Percentiles rank a stretch among this genome's conserved stretches.
phyloP scores from a whole-genome alignment of 2,888 invertebrate genomes.

The Oscheius sp. region DNA sequence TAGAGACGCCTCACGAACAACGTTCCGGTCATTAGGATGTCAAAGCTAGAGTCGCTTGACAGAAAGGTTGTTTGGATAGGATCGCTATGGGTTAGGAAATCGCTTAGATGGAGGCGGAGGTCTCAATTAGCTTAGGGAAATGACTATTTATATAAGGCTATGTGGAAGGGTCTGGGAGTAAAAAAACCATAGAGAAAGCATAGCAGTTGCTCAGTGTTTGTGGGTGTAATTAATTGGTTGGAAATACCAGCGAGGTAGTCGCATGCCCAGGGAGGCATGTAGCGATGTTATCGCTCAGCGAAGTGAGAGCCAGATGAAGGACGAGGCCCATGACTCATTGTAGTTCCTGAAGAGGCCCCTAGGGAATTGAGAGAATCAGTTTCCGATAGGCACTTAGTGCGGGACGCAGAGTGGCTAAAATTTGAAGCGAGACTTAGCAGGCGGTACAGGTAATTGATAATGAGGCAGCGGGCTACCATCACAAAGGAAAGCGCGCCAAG shows the following conservation, averaged over 20 bases:
- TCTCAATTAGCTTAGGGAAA: slow-evolving; percentile 25
- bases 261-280: slow-evolving; percentile 8
- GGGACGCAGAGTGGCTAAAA: neutral
- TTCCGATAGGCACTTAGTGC: slow-evolving; percentile 9
- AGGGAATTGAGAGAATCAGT: slow-evolving; percentile 7
- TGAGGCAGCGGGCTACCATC: slow-evolving; percentile 22
- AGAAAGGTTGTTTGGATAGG: slow-evolving; percentile 21
- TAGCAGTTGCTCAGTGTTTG: neutral
- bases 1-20: slow-evolving; percentile 4
- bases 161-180: too few species aligned
- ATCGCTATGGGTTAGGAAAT: slow-evolving; percentile 15
- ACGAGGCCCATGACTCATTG: slow-evolving; percentile 23
- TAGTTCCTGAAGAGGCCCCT: slow-evolving; percentile 22
- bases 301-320: slow-evolving; percentile 29
- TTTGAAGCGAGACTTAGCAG: neutral
- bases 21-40: slow-evolving; percentile 15
- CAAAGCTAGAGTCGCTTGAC: slow-evolving; percentile 2
- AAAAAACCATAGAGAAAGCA: too few species aligned
- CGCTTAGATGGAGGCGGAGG: slow-evolving; percentile 25
- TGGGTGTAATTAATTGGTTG: slow-evolving; percentile 9
- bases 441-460: slow-evolving; percentile 7
- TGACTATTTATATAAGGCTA: slow-evolving; percentile 19
- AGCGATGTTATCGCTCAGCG: slow-evolving; percentile 22
- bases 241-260: neutral
- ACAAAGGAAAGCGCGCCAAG: slow-evolving; percentile 32